These are phyloP conservation scores for Xestoiulus laeticollis DNA, from an alignment of 2,888 invertebrate species.

Conservation along the genomic window DNA sequence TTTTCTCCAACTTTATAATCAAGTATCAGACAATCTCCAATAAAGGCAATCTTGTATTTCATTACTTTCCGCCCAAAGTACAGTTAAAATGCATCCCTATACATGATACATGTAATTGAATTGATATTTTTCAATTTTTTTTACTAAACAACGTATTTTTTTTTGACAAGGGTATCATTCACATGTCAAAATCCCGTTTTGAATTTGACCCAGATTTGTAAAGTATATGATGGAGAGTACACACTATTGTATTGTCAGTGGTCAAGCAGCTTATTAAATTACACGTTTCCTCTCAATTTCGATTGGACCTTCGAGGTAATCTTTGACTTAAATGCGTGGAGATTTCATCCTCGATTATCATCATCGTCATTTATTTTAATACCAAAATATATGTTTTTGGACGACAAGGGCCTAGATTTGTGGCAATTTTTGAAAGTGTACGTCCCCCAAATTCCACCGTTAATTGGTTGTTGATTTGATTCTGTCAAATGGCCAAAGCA, in stretches of 20 bases:
- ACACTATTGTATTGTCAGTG: neutral
- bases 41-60: neutral
- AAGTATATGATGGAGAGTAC: neutral
- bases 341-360: neutral
- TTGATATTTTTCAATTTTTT: neutral
- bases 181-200: neutral
- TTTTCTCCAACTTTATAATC: neutral
- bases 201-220: neutral
- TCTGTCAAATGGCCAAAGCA: neutral
- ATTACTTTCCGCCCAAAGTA: neutral
- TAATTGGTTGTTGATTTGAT: neutral
- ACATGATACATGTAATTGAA: neutral
- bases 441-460: neutral
- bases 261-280: neutral
- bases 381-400: neutral
- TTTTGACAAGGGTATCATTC: neutral
- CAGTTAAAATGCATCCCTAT: neutral
- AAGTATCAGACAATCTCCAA: neutral
- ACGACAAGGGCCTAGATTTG: neutral
- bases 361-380: constrained; percentile 23
- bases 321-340: neutral
- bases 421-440: neutral
- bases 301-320: neutral
- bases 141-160: neutral
- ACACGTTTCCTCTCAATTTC: neutral